Base-by-base conservation (phyloP, 2,113 vertebrate species). In the Syngnathoides biaculeatus region DNA sequence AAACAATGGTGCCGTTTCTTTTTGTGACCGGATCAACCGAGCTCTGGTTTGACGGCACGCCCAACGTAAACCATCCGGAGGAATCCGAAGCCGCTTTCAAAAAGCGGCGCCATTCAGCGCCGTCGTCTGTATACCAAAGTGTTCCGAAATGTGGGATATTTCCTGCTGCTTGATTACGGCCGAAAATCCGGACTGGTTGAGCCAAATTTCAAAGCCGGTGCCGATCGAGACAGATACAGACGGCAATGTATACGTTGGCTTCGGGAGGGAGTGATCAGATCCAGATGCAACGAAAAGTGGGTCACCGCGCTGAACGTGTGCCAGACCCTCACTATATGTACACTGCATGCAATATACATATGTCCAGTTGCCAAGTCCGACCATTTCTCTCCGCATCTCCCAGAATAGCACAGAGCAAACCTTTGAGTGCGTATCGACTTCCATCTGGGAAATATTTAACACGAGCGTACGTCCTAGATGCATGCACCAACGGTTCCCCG, bases 231-330 rank as follows among this genome's bases (percentile, higher is more conserved):
- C 56, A 39, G 72, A 78, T 75, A 72, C 75, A 77, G 77, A 80
- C 68, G 68, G 80, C 79, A 73, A 68, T 43, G 69, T 68, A 11
- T 69, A 26, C 20, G 27, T 48, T 38, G 43, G 77, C 73, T 69
- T 22, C 2, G 70, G 50, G 62, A 64, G 19, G 43, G 50, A 73
- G 64, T 82, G 69, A 89, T 87, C 65, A 69, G 70, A 80, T 83
- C 86, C 86, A 88, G 86, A 87, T 86, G 85, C 65, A 79, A 67
- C 71, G 77, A 64, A 81, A 89, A 88, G 73, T 87, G 84, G 85
- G 86, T 85, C 86, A 84, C 84, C 78, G 62, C 78, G 72, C 58
- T 61, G 24, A 78, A 81, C 72, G 56, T 59, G 64, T 76, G 78
- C 85, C 82, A 86, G 79, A 86, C 81, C 77, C 81, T 75, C 69